A percentile compares a stretch with the other conserved stretches of the same genome.
These are phyloP conservation scores for Caenorhabditis sulstoni DNA, from an alignment of 2,888 invertebrate genomes.

Conservation along the genomic window DNA sequence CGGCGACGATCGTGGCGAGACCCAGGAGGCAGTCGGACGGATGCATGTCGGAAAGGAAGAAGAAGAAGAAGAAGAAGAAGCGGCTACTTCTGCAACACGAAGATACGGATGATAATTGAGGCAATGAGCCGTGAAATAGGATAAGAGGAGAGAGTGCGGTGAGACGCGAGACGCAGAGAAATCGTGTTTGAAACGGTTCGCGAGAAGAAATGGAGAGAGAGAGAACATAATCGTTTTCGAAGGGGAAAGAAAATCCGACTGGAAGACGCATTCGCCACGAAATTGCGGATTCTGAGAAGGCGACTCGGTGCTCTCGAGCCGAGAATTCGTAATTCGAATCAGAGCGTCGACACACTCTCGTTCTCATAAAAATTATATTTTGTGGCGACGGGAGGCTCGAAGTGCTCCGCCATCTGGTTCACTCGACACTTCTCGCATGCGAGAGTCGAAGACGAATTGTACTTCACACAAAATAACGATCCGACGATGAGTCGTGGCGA, in stretches of 20 bases:
- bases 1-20: conserved; percentile 11
- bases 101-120: conserved; percentile 42
- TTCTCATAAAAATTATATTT: conserved; percentile 35
- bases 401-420: conserved; percentile 24
- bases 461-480: too few species aligned
- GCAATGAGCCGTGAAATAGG: conserved; percentile 54
- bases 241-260: too few species aligned
- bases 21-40: conserved; percentile 32
- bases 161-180: conserved; percentile 42
- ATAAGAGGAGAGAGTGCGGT: conserved; percentile 13
- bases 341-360: neutral
- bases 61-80: conserved; percentile 12
- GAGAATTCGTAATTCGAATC: conserved; percentile 36
- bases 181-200: conserved; percentile 36
- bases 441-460: conserved; percentile 8
- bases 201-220: neutral
- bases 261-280: too few species aligned
- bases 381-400: conserved; percentile 1
- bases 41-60: conserved; percentile 22
- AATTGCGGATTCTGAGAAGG: too few species aligned
- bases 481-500: too few species aligned
- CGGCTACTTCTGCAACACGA: conserved; percentile 8
- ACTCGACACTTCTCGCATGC: conserved; percentile 41
- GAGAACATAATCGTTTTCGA: neutral
- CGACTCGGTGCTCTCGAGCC: too few species aligned